Base-by-base conservation (phyloP, 2,888 invertebrate species). In the Andrena bucephala region DNA sequence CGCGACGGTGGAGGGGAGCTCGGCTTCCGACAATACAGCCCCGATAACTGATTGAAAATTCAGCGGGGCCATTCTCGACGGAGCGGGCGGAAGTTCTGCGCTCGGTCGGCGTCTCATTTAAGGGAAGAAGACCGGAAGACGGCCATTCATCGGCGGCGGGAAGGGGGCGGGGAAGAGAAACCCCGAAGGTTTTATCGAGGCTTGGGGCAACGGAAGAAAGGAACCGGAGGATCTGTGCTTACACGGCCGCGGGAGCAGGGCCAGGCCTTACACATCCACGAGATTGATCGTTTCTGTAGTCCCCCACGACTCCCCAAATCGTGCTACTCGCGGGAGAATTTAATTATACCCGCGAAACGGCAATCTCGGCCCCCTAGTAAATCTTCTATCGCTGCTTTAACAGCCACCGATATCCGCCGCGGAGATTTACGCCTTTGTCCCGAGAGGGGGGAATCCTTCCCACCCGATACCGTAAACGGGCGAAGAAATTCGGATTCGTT, bases 321-420 rank as follows among this genome's bases (percentile, higher is more conserved):
- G 73, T n/a, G 67, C 72, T 77, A 83, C 78, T 87, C 81, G 74
- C 65, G 24, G 54, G 73, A 69, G 83, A 87, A 88, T 88, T 88
- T 87, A 87, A 89, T 87, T 87, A 87, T 78, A 77, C 73, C 72
- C 73, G 75, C 29, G 65, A 59, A 16, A 24, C 33, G 57, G 63
- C 75, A 86, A 76, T 77, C 57, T 63, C 60, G 31, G 20, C 24
- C 16, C 16, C 50, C 66, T 48, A 72, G 27, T 79, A 75, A 82
- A 85, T 77, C 69, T 71, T 62, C 69, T 62, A 60, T 73, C 59
- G 70, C 54, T 72, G 57, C 54, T 68, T 76, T 68, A 76, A 65
- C 72, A 42, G 60, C 54, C 62, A 27, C 54, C 69, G 24, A 31
- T 42, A 36, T 69, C 59, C 42, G 16, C 20, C 50, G 48, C 48